Conservation (phyloP, 53 echinoderm and acorn worm genomes). For the Henricia sp. region DNA sequence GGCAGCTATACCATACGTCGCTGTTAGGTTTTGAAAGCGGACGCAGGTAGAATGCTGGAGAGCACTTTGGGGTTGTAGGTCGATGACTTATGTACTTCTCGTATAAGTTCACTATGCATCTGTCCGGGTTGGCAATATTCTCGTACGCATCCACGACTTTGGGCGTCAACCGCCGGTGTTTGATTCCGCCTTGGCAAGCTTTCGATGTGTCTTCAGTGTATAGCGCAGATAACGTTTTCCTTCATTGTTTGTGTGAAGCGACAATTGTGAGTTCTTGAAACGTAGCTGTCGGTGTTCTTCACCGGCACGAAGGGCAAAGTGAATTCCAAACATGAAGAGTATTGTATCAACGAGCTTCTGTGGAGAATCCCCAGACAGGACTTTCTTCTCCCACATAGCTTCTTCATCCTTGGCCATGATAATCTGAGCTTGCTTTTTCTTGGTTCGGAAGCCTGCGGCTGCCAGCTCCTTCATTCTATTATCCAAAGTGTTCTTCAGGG, state of each 20-base stretch:
- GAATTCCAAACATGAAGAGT: constrained; percentile 4
- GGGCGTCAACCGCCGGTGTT: constrained; percentile 14
- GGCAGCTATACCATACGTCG: constrained; percentile 15
- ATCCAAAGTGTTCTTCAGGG: constrained; percentile 16
- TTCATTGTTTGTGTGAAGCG: not conserved
- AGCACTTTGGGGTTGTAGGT: constrained; percentile 18
- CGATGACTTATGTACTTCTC: constrained; percentile 26
- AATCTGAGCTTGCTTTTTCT: too few relatives aligned
- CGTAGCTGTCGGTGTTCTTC: constrained; percentile 15
- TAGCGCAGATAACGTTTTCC: constrained; percentile 7
- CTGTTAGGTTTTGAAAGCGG: constrained; percentile 21
- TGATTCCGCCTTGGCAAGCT: constrained; percentile 25
- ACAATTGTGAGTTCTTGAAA: not conserved
- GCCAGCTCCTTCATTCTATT: constrained; percentile 1
- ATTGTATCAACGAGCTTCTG: constrained; percentile 5
- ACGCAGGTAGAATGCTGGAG: constrained; percentile 33
- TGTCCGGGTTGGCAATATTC: constrained; percentile 11
- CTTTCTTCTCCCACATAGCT: constrained; percentile 15
- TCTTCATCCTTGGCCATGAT: constrained; percentile 15
- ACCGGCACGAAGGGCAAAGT: constrained; percentile 22
- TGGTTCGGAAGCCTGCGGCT: too few relatives aligned
- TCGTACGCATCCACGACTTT: constrained; percentile 31
- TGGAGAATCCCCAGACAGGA: not conserved
- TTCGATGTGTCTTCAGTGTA: constrained; percentile 35
- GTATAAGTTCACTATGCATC: constrained; percentile 11